Percentiles rank a stretch among this genome's conserved stretches.
Evolutionary conservation across 2,888 invertebrate species (phyloP).

Genomic region (Myopa testacea): DNA sequence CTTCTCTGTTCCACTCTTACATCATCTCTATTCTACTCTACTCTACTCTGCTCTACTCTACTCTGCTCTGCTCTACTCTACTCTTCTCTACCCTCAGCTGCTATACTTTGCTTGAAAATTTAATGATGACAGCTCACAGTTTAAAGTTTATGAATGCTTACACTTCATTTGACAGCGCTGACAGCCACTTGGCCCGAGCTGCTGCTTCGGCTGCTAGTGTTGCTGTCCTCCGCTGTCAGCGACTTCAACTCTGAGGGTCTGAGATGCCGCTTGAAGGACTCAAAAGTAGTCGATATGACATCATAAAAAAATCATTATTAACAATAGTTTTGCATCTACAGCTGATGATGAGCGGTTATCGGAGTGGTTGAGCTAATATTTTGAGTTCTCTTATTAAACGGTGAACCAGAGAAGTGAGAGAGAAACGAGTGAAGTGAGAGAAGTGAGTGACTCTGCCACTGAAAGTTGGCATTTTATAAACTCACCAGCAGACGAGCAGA

Average conservation of each 20-base stretch:
- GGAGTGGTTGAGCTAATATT: too few species aligned
- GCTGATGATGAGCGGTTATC: neutral
- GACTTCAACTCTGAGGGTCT: neutral
- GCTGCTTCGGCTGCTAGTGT: too few species aligned
- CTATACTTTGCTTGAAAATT: conserved; percentile 2
- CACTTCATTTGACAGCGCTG: conserved; percentile 32
- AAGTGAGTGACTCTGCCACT: too few species aligned
- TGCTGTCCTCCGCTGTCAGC: neutral
- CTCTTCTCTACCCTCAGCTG: neutral
- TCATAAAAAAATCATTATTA: neutral
- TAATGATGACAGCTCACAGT: conserved; percentile 25
- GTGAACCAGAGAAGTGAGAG: neutral
- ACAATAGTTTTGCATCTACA: neutral
- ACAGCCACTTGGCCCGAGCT: conserved; percentile 15
- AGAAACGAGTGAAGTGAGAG: neutral
- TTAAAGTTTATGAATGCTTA: conserved; percentile 22
- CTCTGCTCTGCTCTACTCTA: too few species aligned
- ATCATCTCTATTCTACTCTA: too few species aligned
- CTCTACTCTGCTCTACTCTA: too few species aligned
- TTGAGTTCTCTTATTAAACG: too few species aligned
- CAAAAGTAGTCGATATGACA: neutral
- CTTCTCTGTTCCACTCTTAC: too few species aligned
- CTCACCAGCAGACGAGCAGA: too few species aligned
- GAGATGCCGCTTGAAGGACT: too few species aligned
- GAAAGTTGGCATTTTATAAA: too few species aligned